Conservation (phyloP, 1,140 invertebrate genomes). For the Papilio helenus region DNA sequence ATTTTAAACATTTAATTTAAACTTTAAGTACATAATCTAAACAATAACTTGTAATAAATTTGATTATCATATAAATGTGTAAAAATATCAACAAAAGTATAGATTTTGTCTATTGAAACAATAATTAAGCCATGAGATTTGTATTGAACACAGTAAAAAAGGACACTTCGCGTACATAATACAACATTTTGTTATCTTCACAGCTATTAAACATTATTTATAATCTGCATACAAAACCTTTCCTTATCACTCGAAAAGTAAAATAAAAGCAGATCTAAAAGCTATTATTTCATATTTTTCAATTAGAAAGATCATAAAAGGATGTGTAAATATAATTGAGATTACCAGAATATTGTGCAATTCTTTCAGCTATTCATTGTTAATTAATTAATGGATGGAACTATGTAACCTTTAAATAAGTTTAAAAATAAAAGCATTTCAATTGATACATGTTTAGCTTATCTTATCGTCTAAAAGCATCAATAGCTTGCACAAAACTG, state of each 20-base stretch:
- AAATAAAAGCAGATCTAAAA: not conserved
- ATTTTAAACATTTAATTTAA: not conserved
- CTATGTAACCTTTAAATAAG: not conserved
- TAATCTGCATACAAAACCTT: not conserved
- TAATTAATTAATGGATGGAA: not conserved
- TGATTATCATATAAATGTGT: not conserved
- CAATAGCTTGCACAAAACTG: not conserved
- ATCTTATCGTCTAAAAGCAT: not conserved
- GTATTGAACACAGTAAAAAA: not conserved
- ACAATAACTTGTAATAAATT: not conserved
- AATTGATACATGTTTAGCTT: conserved; percentile 12
- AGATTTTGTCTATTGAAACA: not conserved
- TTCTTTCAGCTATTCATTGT: not conserved
- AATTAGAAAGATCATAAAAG: not conserved
- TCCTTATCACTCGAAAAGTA: not conserved
- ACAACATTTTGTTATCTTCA: conserved; percentile 1
- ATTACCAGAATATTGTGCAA: not conserved
- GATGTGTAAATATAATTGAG: not conserved
- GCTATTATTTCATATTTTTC: not conserved
- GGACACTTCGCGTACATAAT: not conserved
- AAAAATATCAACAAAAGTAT: not conserved
- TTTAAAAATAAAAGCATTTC: conserved; percentile 1
- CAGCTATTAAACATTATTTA: not conserved
- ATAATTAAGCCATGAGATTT: not conserved
- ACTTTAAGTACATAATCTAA: not conserved